phyloP scores from a whole-genome alignment of 92 coral and sea anemone species.

The Phenganax subtilis region DNA sequence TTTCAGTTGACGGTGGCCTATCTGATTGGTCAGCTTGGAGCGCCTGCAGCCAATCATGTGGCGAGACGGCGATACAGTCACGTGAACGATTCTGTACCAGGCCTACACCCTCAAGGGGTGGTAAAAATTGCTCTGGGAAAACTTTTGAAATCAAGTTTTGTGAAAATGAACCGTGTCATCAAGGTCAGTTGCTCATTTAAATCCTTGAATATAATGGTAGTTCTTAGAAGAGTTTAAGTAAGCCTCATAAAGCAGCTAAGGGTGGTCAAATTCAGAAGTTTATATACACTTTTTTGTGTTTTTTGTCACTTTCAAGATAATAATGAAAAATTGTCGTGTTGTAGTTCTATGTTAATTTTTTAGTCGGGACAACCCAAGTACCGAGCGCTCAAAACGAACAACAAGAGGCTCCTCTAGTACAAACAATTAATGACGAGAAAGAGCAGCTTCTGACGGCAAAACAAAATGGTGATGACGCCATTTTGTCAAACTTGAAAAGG shows the following conservation, averaged over 20 bases:
- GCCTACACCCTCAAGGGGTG: conserved; percentile 17
- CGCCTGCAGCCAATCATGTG: conserved; percentile 32
- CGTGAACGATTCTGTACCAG: conserved; percentile 37
- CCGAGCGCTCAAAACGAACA: conserved; percentile 13
- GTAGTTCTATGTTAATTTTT: no score
- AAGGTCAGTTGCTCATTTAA: background rate
- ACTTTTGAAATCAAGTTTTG: conserved; percentile 34
- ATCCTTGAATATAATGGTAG: no score
- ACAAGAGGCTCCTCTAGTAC: conserved; percentile 13
- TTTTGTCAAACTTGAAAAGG: conserved; percentile 7
- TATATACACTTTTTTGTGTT: no score
- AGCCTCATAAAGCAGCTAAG: no score
- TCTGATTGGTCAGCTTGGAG: conserved; percentile 40
- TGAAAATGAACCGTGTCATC: conserved; percentile 21
- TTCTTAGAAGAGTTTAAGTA: no score
- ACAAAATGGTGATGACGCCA: background rate
- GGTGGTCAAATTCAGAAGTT: no score
- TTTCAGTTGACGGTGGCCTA: conserved; percentile 29
- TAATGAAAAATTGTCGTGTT: background rate
- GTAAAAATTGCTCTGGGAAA: conserved; percentile 36
- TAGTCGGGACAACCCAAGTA: background rate
- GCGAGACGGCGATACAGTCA: conserved; percentile 20
- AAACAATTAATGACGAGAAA: conserved; percentile 27
- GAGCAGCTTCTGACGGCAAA: conserved; percentile 9
- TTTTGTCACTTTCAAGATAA: no score